Percentiles rank a stretch among this genome's conserved stretches.
Conservation (phyloP, 2,113 vertebrate genomes). For the Ciconia maguari region DNA sequence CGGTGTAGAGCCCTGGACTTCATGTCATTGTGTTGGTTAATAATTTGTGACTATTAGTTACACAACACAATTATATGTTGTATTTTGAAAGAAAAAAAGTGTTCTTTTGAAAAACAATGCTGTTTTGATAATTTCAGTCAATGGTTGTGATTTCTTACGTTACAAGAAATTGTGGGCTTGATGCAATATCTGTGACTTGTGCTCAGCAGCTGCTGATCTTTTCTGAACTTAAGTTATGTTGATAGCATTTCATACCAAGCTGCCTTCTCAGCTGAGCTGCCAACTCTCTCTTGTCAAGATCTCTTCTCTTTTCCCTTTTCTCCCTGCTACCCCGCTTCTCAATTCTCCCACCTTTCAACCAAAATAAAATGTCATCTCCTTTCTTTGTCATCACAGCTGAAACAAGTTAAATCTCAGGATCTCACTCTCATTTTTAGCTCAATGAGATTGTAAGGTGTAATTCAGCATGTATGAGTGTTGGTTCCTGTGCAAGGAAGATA, state of each 20-base stretch:
- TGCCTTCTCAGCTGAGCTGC: not conserved
- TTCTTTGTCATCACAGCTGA: not conserved
- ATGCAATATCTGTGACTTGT: not conserved
- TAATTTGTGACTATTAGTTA: too few species aligned
- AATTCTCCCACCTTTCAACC: not conserved
- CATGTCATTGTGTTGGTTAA: fast-evolving
- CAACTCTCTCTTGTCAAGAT: not conserved
- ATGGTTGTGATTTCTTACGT: not conserved
- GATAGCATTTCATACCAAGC: not conserved
- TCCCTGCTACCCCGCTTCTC: not conserved
- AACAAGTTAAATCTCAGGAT: not conserved
- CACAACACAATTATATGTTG: fast-evolving
- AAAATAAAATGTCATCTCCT: not conserved
- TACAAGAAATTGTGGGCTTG: not conserved
- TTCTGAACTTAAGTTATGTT: not conserved
- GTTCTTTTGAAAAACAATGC: not conserved
- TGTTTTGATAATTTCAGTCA: not conserved
- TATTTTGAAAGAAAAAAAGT: not conserved
- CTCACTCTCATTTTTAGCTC: not conserved
- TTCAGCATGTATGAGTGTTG: not conserved
- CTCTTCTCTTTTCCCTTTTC: not conserved
- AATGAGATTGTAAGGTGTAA: fast-evolving
- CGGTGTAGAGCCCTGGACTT: not conserved
- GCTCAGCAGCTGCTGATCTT: not conserved
- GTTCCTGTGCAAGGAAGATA: not conserved